Evolutionary conservation across 2,797 vertebrate species (phyloP), one percentile per base, ranked within the genome.

Genomic region (Anas bahamensis): DNA sequence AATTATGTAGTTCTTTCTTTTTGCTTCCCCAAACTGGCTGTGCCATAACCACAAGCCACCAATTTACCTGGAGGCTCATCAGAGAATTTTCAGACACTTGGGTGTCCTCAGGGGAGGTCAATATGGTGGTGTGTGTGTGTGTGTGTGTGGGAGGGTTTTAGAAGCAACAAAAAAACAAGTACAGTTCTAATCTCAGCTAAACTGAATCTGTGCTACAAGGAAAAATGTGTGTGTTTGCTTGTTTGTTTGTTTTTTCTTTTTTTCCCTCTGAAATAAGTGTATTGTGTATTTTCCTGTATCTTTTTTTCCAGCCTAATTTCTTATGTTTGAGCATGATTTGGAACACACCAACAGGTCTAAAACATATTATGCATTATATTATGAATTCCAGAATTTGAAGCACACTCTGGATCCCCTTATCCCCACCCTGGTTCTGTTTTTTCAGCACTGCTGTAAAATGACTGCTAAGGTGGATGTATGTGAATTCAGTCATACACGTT

Each of bases 61-160:
- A 19, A 1, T 74, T 50, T 74, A 55, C 33, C 37, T 50, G 50
- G 0, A 0, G 18, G 4, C 21, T 37, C 2, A 5, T 9, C 11
- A n/a, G 42, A 46, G 31, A 22, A 46, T 33, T 46, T 46, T 46
- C 31, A 77, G 11, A 18, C 8, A 11, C 17, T 33, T 16, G 3
- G 7, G 4, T 37, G 75, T 79, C 28, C 52, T 61, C 22, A 53
- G 31, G 60, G 39, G 39, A 69, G 7, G 18, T 60, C 59, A 39
- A 39, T 42, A 42, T 19, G 13, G 7, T 46, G 37, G 50, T 56
- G 15, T 7, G 5, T 1, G 2, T 35, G 13, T 6, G 41, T 17
- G 16, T 17, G 41, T 37, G 37, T 3, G 37, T 3, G 7, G 12
- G n/a, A 6, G 21, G 11, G 21, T 65, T 64, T 76, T 12, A 23